Evolutionary conservation across 2,113 vertebrate species (phyloP).

Genomic region (Axis porcinus): DNA sequence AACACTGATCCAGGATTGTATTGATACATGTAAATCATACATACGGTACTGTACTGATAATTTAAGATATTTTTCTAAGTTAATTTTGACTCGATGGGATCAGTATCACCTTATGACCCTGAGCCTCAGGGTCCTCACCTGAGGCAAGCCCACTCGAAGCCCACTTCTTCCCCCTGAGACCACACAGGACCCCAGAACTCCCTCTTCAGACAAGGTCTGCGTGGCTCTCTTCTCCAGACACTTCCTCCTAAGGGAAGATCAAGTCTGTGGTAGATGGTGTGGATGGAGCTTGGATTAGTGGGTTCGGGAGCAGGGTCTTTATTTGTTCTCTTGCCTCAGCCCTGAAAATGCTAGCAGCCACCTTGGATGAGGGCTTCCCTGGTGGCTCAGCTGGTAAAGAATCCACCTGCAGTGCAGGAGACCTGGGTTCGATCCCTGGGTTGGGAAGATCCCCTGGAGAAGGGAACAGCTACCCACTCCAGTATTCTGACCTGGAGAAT

Average conservation of each 20-base stretch:
- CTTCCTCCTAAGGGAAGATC: not conserved
- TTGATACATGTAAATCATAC: not conserved
- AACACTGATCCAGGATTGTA: not conserved
- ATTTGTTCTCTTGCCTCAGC: not conserved
- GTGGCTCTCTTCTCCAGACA: not conserved
- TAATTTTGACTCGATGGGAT: not conserved
- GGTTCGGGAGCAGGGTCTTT: not conserved
- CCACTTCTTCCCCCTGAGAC: not conserved
- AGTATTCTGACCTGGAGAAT: not conserved
- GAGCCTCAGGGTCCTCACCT: not conserved
- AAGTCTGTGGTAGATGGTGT: not conserved
- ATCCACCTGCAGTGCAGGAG: not conserved
- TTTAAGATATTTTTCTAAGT: not conserved
- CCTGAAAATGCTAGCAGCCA: not conserved
- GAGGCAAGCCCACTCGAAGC: not conserved
- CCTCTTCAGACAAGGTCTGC: not conserved
- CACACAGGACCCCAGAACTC: not conserved
- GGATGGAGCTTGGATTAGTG: not conserved
- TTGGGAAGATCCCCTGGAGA: not conserved
- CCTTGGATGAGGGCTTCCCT: not conserved
- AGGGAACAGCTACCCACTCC: not conserved
- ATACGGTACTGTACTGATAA: not conserved
- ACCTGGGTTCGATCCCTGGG: not conserved
- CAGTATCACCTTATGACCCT: not conserved
- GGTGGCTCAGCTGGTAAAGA: not conserved